These are phyloP conservation scores for Rhegmatorhina hoffmannsi DNA, from an alignment of 2,113 vertebrate species.

Conservation along the genomic window DNA sequence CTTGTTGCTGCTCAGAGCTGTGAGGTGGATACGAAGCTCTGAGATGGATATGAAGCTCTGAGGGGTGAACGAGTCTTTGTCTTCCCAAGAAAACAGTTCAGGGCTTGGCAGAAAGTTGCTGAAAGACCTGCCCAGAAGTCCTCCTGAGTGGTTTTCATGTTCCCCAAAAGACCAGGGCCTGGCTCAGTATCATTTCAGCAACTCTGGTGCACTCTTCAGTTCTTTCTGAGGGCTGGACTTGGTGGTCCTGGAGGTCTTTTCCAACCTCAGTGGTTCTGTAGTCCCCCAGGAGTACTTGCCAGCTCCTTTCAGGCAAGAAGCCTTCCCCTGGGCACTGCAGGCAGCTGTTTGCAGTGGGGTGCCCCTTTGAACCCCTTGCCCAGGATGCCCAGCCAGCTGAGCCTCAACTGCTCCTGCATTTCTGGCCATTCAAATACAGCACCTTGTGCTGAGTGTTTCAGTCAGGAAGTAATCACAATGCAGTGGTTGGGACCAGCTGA, in stretches of 20 bases:
- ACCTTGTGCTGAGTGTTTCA: not conserved
- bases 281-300: not conserved
- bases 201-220: not conserved
- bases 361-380: not conserved
- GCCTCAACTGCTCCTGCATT: not conserved
- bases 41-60: not conserved
- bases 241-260: not conserved
- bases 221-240: not conserved
- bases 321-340: fast-evolving
- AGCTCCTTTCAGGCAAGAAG: not conserved
- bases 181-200: fast-evolving
- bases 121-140: not conserved
- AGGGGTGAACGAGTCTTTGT: not conserved
- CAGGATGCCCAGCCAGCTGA: not conserved
- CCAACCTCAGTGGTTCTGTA: not conserved
- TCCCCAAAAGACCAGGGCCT: not conserved
- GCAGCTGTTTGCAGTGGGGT: not conserved
- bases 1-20: not conserved
- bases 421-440: not conserved
- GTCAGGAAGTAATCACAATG: not conserved
- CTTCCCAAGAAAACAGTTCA: not conserved
- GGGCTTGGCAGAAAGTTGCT: not conserved
- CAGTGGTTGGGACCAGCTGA: not conserved
- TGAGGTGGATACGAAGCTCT: not conserved
- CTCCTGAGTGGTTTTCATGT: not conserved